phyloP scores from a whole-genome alignment of 2,888 invertebrate genomes.

The Diadromus collaris region DNA sequence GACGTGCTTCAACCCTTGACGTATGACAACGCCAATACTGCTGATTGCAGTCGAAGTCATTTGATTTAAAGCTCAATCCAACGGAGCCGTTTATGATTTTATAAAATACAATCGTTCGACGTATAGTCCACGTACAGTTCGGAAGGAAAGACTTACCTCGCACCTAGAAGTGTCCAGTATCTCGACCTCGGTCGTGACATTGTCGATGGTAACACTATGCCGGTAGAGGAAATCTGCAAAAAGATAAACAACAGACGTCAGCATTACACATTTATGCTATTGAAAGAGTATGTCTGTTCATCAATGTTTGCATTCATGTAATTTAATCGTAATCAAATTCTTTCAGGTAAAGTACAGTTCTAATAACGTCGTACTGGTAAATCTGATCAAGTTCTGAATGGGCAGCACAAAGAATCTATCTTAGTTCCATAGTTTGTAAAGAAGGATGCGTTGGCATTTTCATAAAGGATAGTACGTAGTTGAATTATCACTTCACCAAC shows the following conservation, averaged over 20 bases:
- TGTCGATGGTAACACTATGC: constrained; percentile 89
- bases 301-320: constrained; percentile 7
- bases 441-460: neutral
- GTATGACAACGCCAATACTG: no score
- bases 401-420: neutral
- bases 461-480: no score
- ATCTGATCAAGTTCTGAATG: no score
- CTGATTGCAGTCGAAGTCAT: neutral
- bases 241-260: constrained; percentile 54
- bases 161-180: constrained; percentile 91
- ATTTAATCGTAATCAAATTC: neutral
- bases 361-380: no score
- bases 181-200: constrained; percentile 89
- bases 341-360: no score
- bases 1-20: neutral
- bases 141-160: constrained; percentile 84
- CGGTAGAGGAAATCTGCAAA: constrained; percentile 88
- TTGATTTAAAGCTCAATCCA: neutral
- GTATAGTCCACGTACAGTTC: constrained; percentile 22
- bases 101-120: neutral
- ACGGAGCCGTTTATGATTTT: neutral
- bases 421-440: neutral
- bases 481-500: neutral
- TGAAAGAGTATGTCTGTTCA: neutral
- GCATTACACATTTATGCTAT: neutral